Evolutionary conservation across 1,140 invertebrate species (phyloP), one percentile per base, ranked within the genome.

Genomic region (Phortica variegata): DNA sequence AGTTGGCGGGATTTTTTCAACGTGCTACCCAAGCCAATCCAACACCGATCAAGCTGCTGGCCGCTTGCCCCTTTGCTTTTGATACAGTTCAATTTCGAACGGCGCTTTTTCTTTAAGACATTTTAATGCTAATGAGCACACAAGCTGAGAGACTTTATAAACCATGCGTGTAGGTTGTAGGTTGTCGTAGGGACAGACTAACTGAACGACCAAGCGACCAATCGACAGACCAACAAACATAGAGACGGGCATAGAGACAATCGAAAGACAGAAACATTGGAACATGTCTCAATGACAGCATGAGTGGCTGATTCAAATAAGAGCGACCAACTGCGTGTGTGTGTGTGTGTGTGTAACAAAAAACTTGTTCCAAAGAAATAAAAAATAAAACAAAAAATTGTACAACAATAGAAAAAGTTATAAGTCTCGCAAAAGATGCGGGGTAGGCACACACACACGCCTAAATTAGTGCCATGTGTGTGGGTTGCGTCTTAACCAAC

Each of bases 391-490:
- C 61, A 47, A 52, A 59, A 60, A 63, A 59, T 68, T 66, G 63
- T 63, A 49, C 65, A n/a, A n/a, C n/a, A n/a, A n/a, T n/a, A 26
- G 23, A 26, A 5, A 26, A 26, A 26, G 23, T 26, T 26, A 26
- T 26, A 26, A 26, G 23, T 6, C 23, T 5, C 10, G 23, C 10
- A 26, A 26, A 26, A 26, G 23, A 26, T 26, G 23, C 23, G 23
- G n/a, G n/a, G n/a, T n/a, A n/a, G n/a, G n/a, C n/a, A n/a, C n/a
- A n/a, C n/a, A n/a, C n/a, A n/a, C n/a, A n/a, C n/a, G n/a, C n/a
- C n/a, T 60, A 68, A 66, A 66, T 66, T 66, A 66, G 63, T 66
- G 60, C 58, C 63, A 68, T 66, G 63, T 66, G 63, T 63, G 63
- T 66, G 63, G 57, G 57, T 54, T 47, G 52, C 54, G 43, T 58